These are phyloP conservation scores for Hybognathus amarus DNA, from an alignment of 2,797 vertebrate genomes.

Conservation along the genomic window DNA sequence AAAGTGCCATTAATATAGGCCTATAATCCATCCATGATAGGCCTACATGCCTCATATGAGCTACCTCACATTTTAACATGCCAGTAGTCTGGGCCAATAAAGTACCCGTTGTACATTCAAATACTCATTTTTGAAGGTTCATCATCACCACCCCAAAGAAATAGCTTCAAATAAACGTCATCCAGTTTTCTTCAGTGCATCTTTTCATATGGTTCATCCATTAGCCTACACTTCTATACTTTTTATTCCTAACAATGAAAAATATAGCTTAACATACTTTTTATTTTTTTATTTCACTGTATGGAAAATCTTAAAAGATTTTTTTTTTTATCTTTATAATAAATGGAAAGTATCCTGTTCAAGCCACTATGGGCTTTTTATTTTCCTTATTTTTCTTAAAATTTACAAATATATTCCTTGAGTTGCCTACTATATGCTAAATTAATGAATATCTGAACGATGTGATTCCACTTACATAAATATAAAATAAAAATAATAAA, in stretches of 20 bases:
- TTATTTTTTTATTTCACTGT: neutral
- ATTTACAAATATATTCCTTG: neutral
- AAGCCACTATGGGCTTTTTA: too few relatives aligned
- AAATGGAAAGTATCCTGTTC: too few relatives aligned
- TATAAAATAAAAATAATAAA: neutral
- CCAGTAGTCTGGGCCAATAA: neutral
- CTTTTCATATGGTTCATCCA: neutral
- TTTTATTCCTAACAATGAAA: neutral
- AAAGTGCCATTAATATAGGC: neutral
- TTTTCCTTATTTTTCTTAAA: neutral
- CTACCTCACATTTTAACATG: neutral
- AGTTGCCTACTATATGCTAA: neutral
- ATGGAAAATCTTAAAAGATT: too few relatives aligned
- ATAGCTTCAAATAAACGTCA: neutral
- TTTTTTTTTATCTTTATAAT: too few relatives aligned
- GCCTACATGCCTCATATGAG: neutral
- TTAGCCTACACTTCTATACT: neutral
- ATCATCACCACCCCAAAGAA: neutral
- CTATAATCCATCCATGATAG: neutral
- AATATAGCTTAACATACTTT: neutral
- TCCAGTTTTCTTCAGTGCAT: neutral
- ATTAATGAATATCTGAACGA: too few relatives aligned
- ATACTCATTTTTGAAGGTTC: too few relatives aligned
- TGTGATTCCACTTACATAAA: neutral
- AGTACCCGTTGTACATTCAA: neutral